Base-by-base conservation (phyloP, 2,797 vertebrate genomes). In the Eulemur rubriventer region DNA sequence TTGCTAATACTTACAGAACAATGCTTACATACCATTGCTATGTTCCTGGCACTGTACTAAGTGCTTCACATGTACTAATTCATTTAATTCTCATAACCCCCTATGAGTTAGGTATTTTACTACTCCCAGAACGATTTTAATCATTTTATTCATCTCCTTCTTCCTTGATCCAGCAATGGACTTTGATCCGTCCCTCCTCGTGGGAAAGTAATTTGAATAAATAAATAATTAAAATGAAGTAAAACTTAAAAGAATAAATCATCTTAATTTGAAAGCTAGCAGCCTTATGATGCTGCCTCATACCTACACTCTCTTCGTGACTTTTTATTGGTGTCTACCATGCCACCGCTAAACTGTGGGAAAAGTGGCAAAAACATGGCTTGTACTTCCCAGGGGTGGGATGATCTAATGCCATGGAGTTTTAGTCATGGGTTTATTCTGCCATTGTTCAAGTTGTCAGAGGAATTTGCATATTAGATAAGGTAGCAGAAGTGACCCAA, bases 151-250 rank as follows among this genome's bases (percentile, higher is more conserved):
- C 28, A 35, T 57, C n/a, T 90, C 33, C 52, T 69, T 48, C 30
- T 73, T 86, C 79, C 79, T 72, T 82, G 18, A 57, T 55, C 10
- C 52, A 84, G 30, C 16, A 20, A 82, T 28, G 2, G 43, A 55
- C 79, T 75, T 87, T 96, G 82, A 87, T 61, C 76, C 6, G 5
- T 9, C 1, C 30, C 76, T 69, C 67, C 76, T 24, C 61, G 0
- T 28, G 43, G 22, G 28, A 91, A 55, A 94, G 20, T 69, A 12
- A 86, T 50, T 96, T 48, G 4, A 91, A 91, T 69, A 69, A 85
- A 73, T 73, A 89, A 96, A 80, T 86, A 91, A 94, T 90, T 79
- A 75, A 35, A 93, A 75, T 86, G 50, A 81, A 91, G 80, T 93
- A 55, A 93, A 93, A 73, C 65, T 81, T 73, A 30, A 30, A 81